phyloP scores from a whole-genome alignment of 2,113 vertebrate species.

The Azemiops feae region DNA sequence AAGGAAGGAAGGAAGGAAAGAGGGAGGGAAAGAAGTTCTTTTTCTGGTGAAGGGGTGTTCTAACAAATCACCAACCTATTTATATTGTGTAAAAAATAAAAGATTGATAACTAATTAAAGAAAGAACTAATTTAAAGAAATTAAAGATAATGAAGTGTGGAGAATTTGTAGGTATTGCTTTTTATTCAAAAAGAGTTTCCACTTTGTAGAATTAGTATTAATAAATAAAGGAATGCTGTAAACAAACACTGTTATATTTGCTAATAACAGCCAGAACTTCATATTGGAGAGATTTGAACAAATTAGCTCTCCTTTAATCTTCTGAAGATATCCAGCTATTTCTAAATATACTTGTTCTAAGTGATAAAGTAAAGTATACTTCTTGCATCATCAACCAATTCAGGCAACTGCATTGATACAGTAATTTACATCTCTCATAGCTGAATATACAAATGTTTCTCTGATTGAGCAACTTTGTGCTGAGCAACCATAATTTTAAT shows the following conservation, averaged over 20 bases:
- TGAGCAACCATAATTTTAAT: background rate
- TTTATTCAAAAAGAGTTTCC: background rate
- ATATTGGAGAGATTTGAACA: background rate
- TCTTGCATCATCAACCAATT: background rate
- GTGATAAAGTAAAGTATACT: background rate
- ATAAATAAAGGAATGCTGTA: background rate
- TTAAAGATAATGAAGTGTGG: background rate
- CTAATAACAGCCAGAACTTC: background rate
- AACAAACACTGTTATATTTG: background rate
- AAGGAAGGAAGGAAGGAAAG: too few species aligned
- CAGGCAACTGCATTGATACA: background rate
- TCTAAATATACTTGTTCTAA: background rate
- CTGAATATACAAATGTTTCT: background rate
- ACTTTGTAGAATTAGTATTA: background rate
- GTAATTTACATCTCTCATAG: background rate
- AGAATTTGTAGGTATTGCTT: background rate
- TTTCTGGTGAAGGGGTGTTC: too few species aligned
- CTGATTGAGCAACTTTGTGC: background rate
- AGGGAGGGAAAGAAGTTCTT: too few species aligned
- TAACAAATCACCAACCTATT: background rate
- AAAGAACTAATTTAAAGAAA: background rate
- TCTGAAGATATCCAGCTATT: background rate
- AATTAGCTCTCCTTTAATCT: background rate
- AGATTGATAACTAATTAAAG: background rate
- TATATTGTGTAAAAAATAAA: background rate